Evolutionary conservation across 2,113 vertebrate genomes (phyloP).

Genomic region (Calidris pugnax): DNA sequence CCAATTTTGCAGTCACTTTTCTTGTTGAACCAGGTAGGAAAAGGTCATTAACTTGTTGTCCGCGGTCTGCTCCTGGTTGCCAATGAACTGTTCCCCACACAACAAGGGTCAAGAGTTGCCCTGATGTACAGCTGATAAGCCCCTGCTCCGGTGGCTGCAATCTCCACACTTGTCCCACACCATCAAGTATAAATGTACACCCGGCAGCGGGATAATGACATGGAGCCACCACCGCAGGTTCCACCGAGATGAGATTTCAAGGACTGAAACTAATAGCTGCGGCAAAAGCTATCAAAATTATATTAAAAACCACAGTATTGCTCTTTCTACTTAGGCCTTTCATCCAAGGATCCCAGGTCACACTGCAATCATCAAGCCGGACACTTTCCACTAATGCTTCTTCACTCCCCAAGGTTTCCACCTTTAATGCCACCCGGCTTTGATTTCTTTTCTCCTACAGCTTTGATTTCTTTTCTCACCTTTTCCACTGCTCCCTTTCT

Average conservation of each 20-base stretch:
- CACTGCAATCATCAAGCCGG: not conserved
- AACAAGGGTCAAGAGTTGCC: constrained; percentile 19
- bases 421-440: not conserved
- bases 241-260: constrained; percentile 36
- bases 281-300: constrained; percentile 31
- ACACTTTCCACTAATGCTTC: not conserved
- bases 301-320: constrained; percentile 14
- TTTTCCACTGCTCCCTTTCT: not conserved
- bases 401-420: not conserved
- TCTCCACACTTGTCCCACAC: not conserved
- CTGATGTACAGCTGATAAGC: not conserved
- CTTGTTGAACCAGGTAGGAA: constrained; percentile 6
- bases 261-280: constrained; percentile 37
- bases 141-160: not conserved
- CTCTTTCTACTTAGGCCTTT: constrained; percentile 13
- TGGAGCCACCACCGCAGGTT: not conserved
- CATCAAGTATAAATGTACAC: constrained; percentile 3
- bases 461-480: not conserved
- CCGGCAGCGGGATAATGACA: not conserved
- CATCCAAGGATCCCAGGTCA: not conserved
- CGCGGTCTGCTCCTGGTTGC: not conserved
- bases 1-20: constrained; percentile 24
- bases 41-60: constrained; percentile 55
- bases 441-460: not conserved
- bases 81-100: constrained; percentile 1